Percentiles rank a stretch among this genome's conserved stretches.
These are phyloP conservation scores for Xyrauchen texanus DNA, from an alignment of 2,113 vertebrate genomes.

Conservation along the genomic window DNA sequence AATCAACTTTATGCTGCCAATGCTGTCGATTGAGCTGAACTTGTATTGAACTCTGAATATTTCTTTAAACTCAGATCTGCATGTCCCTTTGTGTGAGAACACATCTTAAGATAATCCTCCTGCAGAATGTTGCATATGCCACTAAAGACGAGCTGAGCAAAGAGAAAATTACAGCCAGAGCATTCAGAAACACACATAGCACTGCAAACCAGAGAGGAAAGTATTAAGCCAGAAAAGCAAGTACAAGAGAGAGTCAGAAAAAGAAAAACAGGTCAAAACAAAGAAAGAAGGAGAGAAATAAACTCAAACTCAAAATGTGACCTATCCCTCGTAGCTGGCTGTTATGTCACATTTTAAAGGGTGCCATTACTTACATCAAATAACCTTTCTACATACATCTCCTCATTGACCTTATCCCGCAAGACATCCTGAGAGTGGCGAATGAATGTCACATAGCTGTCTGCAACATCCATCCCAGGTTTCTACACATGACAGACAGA, in stretches of 20 bases:
- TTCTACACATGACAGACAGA: conserved; percentile 76
- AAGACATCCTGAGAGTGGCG: conserved; percentile 99
- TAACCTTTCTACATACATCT: conserved; percentile 99
- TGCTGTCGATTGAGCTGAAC: too few species aligned
- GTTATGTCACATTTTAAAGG: conserved; percentile 89
- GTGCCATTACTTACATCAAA: conserved; percentile 96
- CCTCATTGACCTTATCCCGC: conserved; percentile 99
- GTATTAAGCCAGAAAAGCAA: conserved; percentile 19
- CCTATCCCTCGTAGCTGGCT: conserved; percentile 86
- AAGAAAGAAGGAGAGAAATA: conserved; percentile 54
- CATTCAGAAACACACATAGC: conserved; percentile 39
- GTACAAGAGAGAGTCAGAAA: conserved; percentile 14
- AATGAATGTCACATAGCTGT: conserved; percentile 96
- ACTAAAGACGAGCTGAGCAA: conserved; percentile 62
- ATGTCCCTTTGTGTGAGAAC: conserved; percentile 55
- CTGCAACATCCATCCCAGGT: conserved; percentile 97
- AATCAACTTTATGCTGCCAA: too few species aligned
- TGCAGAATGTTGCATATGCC: conserved; percentile 31
- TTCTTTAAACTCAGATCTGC: conserved; percentile 46
- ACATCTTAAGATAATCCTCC: conserved; percentile 60
- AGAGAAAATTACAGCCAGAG: conserved; percentile 61
- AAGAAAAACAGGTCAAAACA: background rate
- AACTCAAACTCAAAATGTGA: conserved; percentile 87
- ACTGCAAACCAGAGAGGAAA: conserved; percentile 27
- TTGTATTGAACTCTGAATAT: too few species aligned